phyloP scores from a whole-genome alignment of 2,888 invertebrate genomes.

The Agriopis leucophaearia region DNA sequence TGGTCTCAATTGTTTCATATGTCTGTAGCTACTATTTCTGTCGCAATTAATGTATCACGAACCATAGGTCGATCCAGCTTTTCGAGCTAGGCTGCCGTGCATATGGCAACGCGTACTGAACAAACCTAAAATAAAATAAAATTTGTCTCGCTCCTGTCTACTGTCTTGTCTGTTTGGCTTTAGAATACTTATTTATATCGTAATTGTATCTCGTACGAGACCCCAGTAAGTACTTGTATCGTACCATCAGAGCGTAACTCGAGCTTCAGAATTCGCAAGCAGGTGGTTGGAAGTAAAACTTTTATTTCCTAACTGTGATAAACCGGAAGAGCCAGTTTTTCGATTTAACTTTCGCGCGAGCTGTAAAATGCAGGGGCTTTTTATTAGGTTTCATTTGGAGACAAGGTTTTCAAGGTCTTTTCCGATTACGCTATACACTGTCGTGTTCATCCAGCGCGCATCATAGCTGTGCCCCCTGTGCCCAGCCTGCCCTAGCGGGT shows the following conservation, averaged over 20 bases:
- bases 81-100: too few species aligned
- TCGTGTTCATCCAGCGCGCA: too few species aligned
- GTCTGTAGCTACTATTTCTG: too few species aligned
- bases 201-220: too few species aligned
- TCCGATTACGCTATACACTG: neutral
- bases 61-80: too few species aligned
- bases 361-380: slow-evolving; percentile 31
- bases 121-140: neutral
- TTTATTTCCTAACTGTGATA: slow-evolving; percentile 37
- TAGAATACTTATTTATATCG: too few species aligned
- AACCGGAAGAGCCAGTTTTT: slow-evolving; percentile 29
- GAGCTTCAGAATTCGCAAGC: slow-evolving; percentile 19
- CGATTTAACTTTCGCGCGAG: slow-evolving; percentile 34
- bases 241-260: slow-evolving; percentile 3
- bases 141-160: neutral
- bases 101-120: neutral
- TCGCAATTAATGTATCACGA: too few species aligned
- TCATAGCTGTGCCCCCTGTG: too few species aligned
- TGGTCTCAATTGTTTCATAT: too few species aligned
- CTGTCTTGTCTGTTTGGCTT: too few species aligned
- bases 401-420: neutral
- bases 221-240: neutral
- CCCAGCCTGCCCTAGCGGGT: too few species aligned
- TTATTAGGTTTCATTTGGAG: slow-evolving; percentile 25
- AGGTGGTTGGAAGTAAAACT: slow-evolving; percentile 35